phyloP scores from a whole-genome alignment of 35 echinoderm and acorn worm genomes.

The Heliocidaris tuberculata region DNA sequence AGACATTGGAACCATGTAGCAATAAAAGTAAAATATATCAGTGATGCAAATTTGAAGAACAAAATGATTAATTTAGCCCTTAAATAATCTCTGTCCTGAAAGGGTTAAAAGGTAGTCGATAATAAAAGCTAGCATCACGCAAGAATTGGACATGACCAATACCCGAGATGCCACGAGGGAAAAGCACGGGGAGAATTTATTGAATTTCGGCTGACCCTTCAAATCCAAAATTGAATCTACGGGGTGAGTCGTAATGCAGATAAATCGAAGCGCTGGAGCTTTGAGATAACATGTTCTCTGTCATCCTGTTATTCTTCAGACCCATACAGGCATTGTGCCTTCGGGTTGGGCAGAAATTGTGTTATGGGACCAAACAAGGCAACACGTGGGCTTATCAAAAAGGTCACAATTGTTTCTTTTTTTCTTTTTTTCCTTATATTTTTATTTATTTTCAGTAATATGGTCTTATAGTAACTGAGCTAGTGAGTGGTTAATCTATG shows the following conservation, averaged over 20 bases:
- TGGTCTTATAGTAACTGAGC: background rate
- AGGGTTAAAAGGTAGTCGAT: too few relatives aligned
- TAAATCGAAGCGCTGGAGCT: background rate
- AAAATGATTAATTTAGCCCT: too few relatives aligned
- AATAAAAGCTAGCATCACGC: too few relatives aligned
- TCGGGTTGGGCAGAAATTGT: background rate
- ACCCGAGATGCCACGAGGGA: background rate
- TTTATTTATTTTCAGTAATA: background rate
- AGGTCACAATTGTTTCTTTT: background rate
- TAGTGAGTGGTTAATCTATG: too few relatives aligned
- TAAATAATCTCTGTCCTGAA: too few relatives aligned
- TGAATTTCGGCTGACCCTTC: background rate
- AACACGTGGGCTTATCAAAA: background rate
- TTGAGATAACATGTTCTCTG: background rate
- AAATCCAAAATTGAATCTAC: constrained; percentile 9
- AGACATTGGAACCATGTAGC: too few relatives aligned
- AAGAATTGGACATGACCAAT: too few relatives aligned
- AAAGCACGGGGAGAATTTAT: background rate
- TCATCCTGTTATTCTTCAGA: background rate
- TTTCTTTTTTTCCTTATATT: background rate
- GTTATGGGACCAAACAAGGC: background rate
- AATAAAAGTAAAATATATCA: too few relatives aligned
- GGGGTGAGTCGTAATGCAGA: background rate
- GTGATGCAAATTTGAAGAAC: too few relatives aligned
- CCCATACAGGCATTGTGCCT: background rate